Conservation (phyloP, 2,888 invertebrate genomes). For the Criorhina ranunculi region DNA sequence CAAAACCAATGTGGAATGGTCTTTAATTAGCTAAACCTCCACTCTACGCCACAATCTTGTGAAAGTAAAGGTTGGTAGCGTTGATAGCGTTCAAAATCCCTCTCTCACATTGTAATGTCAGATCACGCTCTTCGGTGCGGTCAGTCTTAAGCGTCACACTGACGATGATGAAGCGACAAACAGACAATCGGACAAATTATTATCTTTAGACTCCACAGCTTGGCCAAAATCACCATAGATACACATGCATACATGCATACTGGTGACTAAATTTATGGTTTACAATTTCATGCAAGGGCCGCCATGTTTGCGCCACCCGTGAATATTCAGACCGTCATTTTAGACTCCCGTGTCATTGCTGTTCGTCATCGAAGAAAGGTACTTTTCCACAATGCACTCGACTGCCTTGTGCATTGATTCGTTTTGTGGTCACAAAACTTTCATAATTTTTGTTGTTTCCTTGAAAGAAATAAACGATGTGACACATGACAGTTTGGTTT, state of each 20-base stretch:
- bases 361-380: conserved; percentile 49
- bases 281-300: conserved; percentile 63
- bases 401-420: conserved; percentile 37
- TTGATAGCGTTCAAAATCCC: neutral
- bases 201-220: conserved; percentile 32
- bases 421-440: conserved; percentile 60
- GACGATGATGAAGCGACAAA: conserved; percentile 71
- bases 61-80: conserved; percentile 61
- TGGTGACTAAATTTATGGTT: conserved; percentile 53
- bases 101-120: conserved; percentile 64
- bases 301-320: conserved; percentile 71
- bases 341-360: conserved; percentile 30
- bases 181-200: conserved; percentile 65
- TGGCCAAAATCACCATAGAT: conserved; percentile 8
- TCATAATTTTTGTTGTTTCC: conserved; percentile 38
- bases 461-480: conserved; percentile 48
- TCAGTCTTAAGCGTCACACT: conserved; percentile 46
- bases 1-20: conserved; percentile 30
- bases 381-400: conserved; percentile 57
- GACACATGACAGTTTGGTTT: conserved; percentile 65
- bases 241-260: neutral
- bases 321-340: conserved; percentile 67
- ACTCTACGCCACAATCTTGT: conserved; percentile 24
- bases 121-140: conserved; percentile 61
- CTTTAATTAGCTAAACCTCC: conserved; percentile 57